These are phyloP conservation scores for Sinelater perroti DNA, from an alignment of 2,888 invertebrate genomes.

Conservation along the genomic window DNA sequence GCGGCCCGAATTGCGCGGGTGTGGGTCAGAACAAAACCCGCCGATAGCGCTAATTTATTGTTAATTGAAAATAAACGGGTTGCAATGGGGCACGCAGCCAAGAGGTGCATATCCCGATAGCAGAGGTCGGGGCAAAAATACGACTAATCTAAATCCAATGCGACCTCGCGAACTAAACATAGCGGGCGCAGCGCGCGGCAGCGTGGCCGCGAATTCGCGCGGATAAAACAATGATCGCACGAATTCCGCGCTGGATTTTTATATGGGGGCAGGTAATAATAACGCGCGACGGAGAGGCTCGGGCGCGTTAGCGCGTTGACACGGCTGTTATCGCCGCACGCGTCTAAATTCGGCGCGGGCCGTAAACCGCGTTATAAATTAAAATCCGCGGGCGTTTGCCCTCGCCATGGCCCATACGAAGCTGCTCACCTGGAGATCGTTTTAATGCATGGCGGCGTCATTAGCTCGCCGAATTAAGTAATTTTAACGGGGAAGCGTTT, in stretches of 20 bases:
- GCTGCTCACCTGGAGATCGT: conserved; percentile 45
- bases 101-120: conserved; percentile 46
- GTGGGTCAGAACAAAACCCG: conserved; percentile 3
- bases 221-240: neutral
- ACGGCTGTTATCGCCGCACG: conserved; percentile 19
- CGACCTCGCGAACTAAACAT: conserved; percentile 49
- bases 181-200: conserved; percentile 33
- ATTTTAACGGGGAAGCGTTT: conserved; percentile 5
- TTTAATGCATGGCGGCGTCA: conserved; percentile 33
- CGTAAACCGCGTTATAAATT: conserved; percentile 41
- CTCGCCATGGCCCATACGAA: conserved; percentile 46
- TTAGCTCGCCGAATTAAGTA: conserved; percentile 23
- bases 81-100: conserved; percentile 45
- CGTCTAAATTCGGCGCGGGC: conserved; percentile 43
- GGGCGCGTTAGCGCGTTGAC: conserved; percentile 15
- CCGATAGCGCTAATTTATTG: conserved; percentile 37
- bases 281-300: conserved; percentile 1
- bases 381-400: conserved; percentile 45
- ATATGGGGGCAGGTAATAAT: neutral
- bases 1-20: too few relatives aligned
- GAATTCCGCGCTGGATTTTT: neutral
- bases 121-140: conserved; percentile 51
- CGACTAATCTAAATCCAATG: conserved; percentile 52
- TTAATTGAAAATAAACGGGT: conserved; percentile 48
- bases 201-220: neutral